A percentile compares a stretch with the other conserved stretches of the same genome.
These are phyloP conservation scores for Rhyacophila evoluta DNA, from an alignment of 2,888 invertebrate genomes.

Conservation along the genomic window DNA sequence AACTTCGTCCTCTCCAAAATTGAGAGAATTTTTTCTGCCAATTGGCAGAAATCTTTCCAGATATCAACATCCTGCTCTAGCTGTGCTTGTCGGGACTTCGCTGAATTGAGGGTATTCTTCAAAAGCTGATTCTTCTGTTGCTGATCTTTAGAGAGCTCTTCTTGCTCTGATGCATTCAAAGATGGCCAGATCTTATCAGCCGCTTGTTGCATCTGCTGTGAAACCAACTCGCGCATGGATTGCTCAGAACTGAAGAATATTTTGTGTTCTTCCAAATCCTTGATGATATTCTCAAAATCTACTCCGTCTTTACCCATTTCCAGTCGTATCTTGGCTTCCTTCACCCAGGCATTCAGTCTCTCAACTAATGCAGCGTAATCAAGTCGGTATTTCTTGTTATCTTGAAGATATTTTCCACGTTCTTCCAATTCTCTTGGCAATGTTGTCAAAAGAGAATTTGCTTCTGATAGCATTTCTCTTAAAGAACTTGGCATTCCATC, in stretches of 20 bases:
- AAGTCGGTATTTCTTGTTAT: slow-evolving; percentile 80
- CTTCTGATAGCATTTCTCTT: slow-evolving; percentile 87
- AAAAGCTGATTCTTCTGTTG: slow-evolving; percentile 84
- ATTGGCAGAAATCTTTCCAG: slow-evolving; percentile 87
- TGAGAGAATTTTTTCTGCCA: slow-evolving; percentile 81
- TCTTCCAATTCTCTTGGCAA: slow-evolving; percentile 86
- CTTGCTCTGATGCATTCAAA: slow-evolving; percentile 82
- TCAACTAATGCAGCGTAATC: slow-evolving; percentile 83
- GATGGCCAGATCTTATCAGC: slow-evolving; percentile 93
- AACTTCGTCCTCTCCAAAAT: slow-evolving; percentile 81
- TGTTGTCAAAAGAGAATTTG: slow-evolving; percentile 80
- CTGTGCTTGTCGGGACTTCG: slow-evolving; percentile 82
- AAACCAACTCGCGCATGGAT: slow-evolving; percentile 82
- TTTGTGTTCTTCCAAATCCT: slow-evolving; percentile 89
- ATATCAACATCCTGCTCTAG: slow-evolving; percentile 86
- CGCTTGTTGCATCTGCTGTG: slow-evolving; percentile 84
- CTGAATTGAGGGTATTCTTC: slow-evolving; percentile 85
- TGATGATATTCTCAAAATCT: slow-evolving; percentile 86
- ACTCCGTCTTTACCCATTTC: slow-evolving; percentile 86
- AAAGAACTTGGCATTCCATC: slow-evolving; percentile 84
- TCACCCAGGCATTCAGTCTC: slow-evolving; percentile 85
- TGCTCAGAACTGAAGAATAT: slow-evolving; percentile 85
- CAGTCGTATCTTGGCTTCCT: slow-evolving; percentile 83
- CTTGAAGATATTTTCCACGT: slow-evolving; percentile 82
- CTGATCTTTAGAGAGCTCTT: slow-evolving; percentile 84